Evolutionary conservation across 2,113 vertebrate species (phyloP), one percentile per base, ranked within the genome.

Genomic region (Phyllostomus discolor): DNA sequence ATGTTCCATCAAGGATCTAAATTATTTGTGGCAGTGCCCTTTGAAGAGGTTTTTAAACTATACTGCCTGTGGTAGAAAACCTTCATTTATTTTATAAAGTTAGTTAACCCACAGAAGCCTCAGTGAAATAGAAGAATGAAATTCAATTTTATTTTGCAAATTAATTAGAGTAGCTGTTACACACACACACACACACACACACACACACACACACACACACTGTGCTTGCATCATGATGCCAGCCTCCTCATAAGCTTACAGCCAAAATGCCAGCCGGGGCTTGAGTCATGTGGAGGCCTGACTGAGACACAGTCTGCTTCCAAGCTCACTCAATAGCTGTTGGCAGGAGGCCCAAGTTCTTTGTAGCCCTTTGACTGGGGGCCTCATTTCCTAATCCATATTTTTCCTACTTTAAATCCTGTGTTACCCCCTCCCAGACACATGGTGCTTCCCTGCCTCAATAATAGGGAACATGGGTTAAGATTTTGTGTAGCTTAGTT

Each of bases 1-100:
- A 87, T 87, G 38, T 82, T 93, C 90, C 20, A 33, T 82, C 41
- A 87, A 90, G 31, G n/a, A 73, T 93, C 43, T 86, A 73, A 86
- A 93, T 33, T 87, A 15, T 80, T 33, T 86, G 20, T 81, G 67
- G 4, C 57, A 62, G 43, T 72, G 38, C 69, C n/a, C 24, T 91
- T 70, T 90, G 62, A 95, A 93, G 22, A 59, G 12, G 88, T 82
- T 80, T 84, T 20, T 80, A 41, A 67, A 59, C 22, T 84, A 19
- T 80, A 81, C 54, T 75, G 57, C 54, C 54, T 2, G 62, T 88
- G 64, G 12, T 62, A 93, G 62, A 75, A 82, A 88, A 80, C 54
- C 43, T 88, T 64, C 64, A 73, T 59, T 94, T 88, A 79, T 69
- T 82, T 62, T 70, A 43, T 70, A 43, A 86, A 90, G 83, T 54